Evolutionary conservation across 2,113 vertebrate genomes (phyloP), one percentile per base, ranked within the genome.

Genomic region (Pycnonotus jocosus): DNA sequence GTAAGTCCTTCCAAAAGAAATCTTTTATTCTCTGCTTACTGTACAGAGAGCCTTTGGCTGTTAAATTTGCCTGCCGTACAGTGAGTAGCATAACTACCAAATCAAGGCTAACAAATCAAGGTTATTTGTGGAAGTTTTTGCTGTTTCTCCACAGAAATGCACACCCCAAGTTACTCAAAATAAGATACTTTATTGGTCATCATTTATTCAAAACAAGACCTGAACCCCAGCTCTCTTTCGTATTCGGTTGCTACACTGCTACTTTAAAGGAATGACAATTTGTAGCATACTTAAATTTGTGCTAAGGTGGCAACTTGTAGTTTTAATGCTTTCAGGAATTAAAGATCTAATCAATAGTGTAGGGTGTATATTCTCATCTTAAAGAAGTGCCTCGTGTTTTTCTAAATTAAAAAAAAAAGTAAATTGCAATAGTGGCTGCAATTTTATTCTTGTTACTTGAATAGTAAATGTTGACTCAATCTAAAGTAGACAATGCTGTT

Each of bases 141-240:
- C 30, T 40, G 23, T 80, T 93, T 54, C 33, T 86, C 33, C 25
- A 21, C 15, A 54, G 25, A 92, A 79, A 19, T 18, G 5, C 25
- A n/a, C 6, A 15, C 20, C 15, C 15, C 12, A 33, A 21, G 22
- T 78, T 33, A 51, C n/a, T 61, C 27, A 51, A 47, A 60, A 47
- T n/a, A 72, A 23, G 4, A 0, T 31, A 58, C 4, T 38, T 60
- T 9, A 56, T 7, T 44, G 27, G 25, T 72, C 7, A 11, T 48
- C 0, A 3, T 65, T 73, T 54, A 8, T 76, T 78, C 50, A 21
- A 80, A 78, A n/a, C 15, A 25, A 66, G 47, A 45, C 28, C 6
- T 0, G 1, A 84, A 68, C 16, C 2, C 6, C 21, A 45, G 0
- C 10, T 44, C 5, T 18, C 7, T 69, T 38, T 54, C 23, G 3